Conservation (phyloP, 2,888 invertebrate genomes). For the Physocephala rufipes region DNA sequence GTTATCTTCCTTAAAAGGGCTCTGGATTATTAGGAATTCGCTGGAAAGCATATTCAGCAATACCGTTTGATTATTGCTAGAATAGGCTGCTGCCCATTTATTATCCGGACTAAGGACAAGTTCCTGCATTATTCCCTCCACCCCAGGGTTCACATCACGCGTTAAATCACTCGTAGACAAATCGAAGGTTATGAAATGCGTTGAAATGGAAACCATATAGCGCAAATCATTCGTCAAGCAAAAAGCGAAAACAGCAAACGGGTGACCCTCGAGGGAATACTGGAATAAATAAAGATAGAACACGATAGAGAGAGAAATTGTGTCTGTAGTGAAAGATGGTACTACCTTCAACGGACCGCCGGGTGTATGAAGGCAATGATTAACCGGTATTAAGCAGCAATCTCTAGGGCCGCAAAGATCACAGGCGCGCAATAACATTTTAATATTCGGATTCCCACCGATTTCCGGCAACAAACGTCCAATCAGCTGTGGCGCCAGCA, state of each 20-base stretch:
- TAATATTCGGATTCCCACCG: slow-evolving; percentile 81
- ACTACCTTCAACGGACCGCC: slow-evolving; percentile 95
- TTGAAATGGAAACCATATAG: slow-evolving; percentile 95
- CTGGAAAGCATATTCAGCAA: slow-evolving; percentile 93
- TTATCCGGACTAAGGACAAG: slow-evolving; percentile 93
- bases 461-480: slow-evolving; percentile 94
- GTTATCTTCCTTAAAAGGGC: slow-evolving; percentile 77
- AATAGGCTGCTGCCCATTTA: slow-evolving; percentile 94
- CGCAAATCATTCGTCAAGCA: slow-evolving; percentile 88
- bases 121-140: slow-evolving; percentile 96
- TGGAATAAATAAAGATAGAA: too few species aligned
- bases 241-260: slow-evolving; percentile 95
- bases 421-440: slow-evolving; percentile 88
- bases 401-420: slow-evolving; percentile 88
- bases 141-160: slow-evolving; percentile 89
- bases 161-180: slow-evolving; percentile 94
- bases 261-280: slow-evolving; percentile 97
- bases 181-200: slow-evolving; percentile 97
- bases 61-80: slow-evolving; percentile 95
- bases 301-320: too few species aligned
- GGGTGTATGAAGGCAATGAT: slow-evolving; percentile 98
- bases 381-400: slow-evolving; percentile 90
- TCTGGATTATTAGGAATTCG: slow-evolving; percentile 87
- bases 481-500: slow-evolving; percentile 94
- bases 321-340: too few species aligned